Evolutionary conservation across 2,888 invertebrate species (phyloP).

Genomic region (Caenorhabditis afra): DNA sequence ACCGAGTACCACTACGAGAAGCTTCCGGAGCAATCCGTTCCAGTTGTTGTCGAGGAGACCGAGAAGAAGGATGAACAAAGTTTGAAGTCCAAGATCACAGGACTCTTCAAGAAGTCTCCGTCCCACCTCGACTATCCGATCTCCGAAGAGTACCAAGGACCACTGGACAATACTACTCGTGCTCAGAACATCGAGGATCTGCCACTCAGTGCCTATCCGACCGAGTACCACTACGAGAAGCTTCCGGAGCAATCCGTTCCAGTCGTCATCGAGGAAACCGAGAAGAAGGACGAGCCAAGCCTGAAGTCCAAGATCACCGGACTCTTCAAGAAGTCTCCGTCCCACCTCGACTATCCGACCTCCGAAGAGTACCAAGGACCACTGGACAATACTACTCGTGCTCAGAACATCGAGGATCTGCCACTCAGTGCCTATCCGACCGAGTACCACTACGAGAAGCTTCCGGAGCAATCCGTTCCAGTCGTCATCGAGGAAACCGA

Average conservation of each 20-base stretch:
- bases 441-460: slow-evolving; percentile 23
- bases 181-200: slow-evolving; percentile 31
- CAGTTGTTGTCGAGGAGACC: slow-evolving; percentile 24
- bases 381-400: slow-evolving; percentile 19
- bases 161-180: slow-evolving; percentile 40
- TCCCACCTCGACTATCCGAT: slow-evolving; percentile 56
- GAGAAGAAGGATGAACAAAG: slow-evolving; percentile 43
- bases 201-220: slow-evolving; percentile 31
- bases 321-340: slow-evolving; percentile 38
- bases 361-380: slow-evolving; percentile 19
- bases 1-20: slow-evolving; percentile 57
- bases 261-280: slow-evolving; percentile 29
- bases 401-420: slow-evolving; percentile 20
- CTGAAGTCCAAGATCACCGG: slow-evolving; percentile 42
- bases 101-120: slow-evolving; percentile 50
- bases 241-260: slow-evolving; percentile 26
- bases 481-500: slow-evolving; percentile 10
- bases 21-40: slow-evolving; percentile 12
- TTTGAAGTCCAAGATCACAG: slow-evolving; percentile 39
- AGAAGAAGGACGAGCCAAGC: slow-evolving; percentile 29
- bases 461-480: slow-evolving; percentile 20
- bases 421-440: slow-evolving; percentile 16
- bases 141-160: slow-evolving; percentile 26
- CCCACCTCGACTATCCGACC: slow-evolving; percentile 20
- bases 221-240: slow-evolving; percentile 36